Conservation (phyloP, 1,140 invertebrate genomes). For the Pseudomyrmex concolor region DNA sequence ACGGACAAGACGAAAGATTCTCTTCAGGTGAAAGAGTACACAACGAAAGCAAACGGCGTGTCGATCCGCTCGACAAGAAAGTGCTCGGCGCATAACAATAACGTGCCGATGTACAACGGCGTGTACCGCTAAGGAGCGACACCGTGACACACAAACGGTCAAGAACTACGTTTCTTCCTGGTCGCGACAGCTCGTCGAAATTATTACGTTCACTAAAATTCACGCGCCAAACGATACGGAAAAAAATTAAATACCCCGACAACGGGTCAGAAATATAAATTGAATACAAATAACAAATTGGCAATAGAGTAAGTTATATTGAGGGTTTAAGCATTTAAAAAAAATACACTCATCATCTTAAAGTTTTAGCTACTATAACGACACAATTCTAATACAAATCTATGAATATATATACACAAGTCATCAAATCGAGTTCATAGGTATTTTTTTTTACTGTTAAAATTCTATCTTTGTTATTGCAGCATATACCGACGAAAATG, state of each 20-base stretch:
- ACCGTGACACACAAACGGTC: conserved; percentile 71
- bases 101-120: conserved; percentile 41
- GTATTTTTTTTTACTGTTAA: not conserved
- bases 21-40: not conserved
- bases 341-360: too few relatives aligned
- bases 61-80: conserved; percentile 61
- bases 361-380: too few relatives aligned
- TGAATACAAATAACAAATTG: too few relatives aligned
- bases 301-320: too few relatives aligned
- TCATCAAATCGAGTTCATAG: not conserved
- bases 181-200: conserved; percentile 2
- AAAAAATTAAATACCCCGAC: not conserved
- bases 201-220: conserved; percentile 51
- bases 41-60: conserved; percentile 7
- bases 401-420: too few relatives aligned
- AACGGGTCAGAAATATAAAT: too few relatives aligned
- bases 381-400: too few relatives aligned
- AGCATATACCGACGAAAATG: too few relatives aligned
- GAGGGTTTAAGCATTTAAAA: too few relatives aligned
- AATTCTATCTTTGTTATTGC: not conserved
- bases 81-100: conserved; percentile 72
- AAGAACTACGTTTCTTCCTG: conserved; percentile 46
- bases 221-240: conserved; percentile 16
- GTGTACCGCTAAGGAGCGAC: conserved; percentile 72
- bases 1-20: too few relatives aligned